These are phyloP conservation scores for Gallirallus australis DNA, from an alignment of 2,797 vertebrate species.

Conservation along the genomic window DNA sequence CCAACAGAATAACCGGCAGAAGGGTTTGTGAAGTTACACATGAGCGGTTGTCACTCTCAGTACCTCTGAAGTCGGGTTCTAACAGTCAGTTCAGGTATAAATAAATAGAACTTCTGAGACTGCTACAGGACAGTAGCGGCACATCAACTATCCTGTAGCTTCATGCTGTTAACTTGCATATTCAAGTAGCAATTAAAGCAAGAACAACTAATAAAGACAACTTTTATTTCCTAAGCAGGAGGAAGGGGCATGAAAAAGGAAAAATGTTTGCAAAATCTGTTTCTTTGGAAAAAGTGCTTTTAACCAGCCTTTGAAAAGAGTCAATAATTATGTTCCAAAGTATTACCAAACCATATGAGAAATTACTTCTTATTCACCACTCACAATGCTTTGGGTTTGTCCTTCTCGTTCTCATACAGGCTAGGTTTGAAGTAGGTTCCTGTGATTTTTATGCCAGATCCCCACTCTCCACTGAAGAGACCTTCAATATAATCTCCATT, in stretches of 20 bases:
- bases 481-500: conserved; percentile 97
- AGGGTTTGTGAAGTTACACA: background rate
- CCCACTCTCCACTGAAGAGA: conserved; percentile 94
- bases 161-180: background rate
- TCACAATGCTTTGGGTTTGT: conserved; percentile 84
- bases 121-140: background rate
- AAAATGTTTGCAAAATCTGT: background rate
- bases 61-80: background rate
- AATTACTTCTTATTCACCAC: conserved; percentile 46
- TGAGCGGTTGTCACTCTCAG: background rate
- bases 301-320: background rate
- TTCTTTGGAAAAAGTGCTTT: background rate
- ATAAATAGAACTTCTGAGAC: background rate
- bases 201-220: background rate
- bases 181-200: background rate
- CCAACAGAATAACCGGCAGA: background rate
- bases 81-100: background rate
- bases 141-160: background rate
- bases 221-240: background rate
- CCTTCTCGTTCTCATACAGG: conserved; percentile 90
- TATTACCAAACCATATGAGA: background rate
- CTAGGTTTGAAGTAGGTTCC: conserved; percentile 95
- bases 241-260: background rate
- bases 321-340: background rate
- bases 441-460: conserved; percentile 92